Percentiles rank a stretch among this genome's conserved stretches.
Conservation (phyloP, 2,888 invertebrate genomes). For the Xylocampa areola region DNA sequence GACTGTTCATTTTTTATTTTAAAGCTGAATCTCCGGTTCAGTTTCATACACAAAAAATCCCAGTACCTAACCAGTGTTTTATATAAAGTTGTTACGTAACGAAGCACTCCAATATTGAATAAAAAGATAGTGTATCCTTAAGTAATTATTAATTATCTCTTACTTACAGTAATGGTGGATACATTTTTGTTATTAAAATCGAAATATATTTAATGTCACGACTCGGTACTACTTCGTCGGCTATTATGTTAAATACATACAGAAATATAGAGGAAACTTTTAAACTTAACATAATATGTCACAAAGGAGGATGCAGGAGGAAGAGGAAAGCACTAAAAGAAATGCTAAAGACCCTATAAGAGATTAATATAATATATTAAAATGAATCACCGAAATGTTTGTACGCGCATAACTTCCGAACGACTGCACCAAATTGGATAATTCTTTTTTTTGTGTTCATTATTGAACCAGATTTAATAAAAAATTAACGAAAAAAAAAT, state of each 20-base stretch:
- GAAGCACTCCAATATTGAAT: conserved; percentile 22
- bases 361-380: too few relatives aligned
- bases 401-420: too few relatives aligned
- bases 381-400: too few relatives aligned
- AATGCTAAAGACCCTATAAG: too few relatives aligned
- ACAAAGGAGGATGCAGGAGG: too few relatives aligned
- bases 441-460: too few relatives aligned
- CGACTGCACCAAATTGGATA: too few relatives aligned
- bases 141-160: conserved; percentile 3
- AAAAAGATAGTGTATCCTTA: conserved; percentile 27
- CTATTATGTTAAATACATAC: background rate
- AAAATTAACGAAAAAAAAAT: too few relatives aligned
- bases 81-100: conserved; percentile 10
- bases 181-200: conserved; percentile 7
- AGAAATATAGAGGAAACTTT: too few relatives aligned
- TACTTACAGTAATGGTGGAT: background rate
- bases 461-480: too few relatives aligned
- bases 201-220: conserved; percentile 1
- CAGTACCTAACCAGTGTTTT: conserved; percentile 10
- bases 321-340: too few relatives aligned
- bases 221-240: background rate
- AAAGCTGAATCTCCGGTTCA: conserved; percentile 28
- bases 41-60: conserved; percentile 27
- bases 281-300: too few relatives aligned
- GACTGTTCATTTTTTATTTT: conserved; percentile 26